Base-by-base conservation (phyloP, 2,113 vertebrate genomes). In the Petroica traversi region DNA sequence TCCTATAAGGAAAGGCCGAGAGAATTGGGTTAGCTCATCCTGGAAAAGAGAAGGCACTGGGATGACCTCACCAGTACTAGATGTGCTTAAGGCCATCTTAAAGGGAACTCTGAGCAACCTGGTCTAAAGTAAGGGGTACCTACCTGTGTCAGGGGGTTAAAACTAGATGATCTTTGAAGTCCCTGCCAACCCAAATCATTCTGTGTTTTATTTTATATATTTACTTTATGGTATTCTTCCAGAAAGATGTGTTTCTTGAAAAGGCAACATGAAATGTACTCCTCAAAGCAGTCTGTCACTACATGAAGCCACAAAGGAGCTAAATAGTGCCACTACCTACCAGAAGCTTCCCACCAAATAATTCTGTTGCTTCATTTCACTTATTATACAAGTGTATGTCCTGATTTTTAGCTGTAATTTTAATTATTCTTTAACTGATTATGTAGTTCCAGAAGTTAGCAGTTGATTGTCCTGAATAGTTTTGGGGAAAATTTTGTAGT, bases 1-100 rank as follows among this genome's bases (percentile, higher is more conserved):
- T 23, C 1, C 0, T 55, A 12, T 26, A 41, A 36, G 22, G 7
- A 66, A 66, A 45, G 43, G 26, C 12, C 0, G 0, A 51, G 36
- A 80, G 15, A 51, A 28, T 38, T 73, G 18, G 7, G 7, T 43
- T 51, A 73, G 6, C 15, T 16, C 43, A 51, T 15, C 43, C 36
- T 66, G 51, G 28, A 66, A 58, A 64, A 64, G 12, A 28, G 15
- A 19, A 51, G 19, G 8, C 23, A 23, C 26, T 36, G 12, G 8
- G 4, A 16, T 58, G 11, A 38, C 5, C 9, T 82, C 29, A 23
- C 2, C 25, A 34, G 23, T 22, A 29, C 5, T 22, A 22, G 8
- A 54, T 34, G 17, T 26, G 17, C 34, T 66, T 52, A 61, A 75
- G 17, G 25, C 3, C n/a, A 48, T 12, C 18, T 46, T 54, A 25